These are phyloP conservation scores for Ophion ellenae DNA, from an alignment of 2,888 invertebrate genomes.

Conservation along the genomic window DNA sequence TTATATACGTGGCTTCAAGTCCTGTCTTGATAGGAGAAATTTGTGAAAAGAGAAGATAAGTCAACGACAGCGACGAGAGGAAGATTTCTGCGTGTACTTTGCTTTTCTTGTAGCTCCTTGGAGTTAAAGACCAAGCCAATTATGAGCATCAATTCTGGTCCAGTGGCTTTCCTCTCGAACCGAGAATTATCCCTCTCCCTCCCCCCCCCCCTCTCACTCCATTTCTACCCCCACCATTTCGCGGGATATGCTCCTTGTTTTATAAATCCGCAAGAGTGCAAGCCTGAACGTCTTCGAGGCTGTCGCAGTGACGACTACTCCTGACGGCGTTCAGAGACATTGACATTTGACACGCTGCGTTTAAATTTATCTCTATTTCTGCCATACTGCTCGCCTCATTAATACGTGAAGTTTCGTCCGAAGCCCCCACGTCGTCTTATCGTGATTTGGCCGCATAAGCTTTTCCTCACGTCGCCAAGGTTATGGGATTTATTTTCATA, in stretches of 20 bases:
- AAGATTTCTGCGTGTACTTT: conserved; percentile 40
- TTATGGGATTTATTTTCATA: not conserved
- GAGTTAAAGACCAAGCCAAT: conserved; percentile 57
- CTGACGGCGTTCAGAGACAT: conserved; percentile 13
- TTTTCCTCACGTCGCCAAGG: not conserved
- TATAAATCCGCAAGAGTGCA: conserved; percentile 37
- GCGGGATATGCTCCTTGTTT: not conserved
- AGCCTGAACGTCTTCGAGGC: conserved; percentile 35
- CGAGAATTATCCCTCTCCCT: conserved; percentile 14
- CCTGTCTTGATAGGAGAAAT: conserved; percentile 1
- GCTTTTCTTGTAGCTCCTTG: conserved; percentile 38
- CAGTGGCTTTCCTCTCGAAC: conserved; percentile 60
- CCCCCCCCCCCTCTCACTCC: not conserved
- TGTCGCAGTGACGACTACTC: conserved; percentile 21
- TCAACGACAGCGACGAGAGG: conserved; percentile 28
- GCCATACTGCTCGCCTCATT: conserved; percentile 11
- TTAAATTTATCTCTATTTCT: conserved; percentile 18
- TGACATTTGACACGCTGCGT: conserved; percentile 43
- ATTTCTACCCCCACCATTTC: not conserved
- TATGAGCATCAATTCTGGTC: conserved; percentile 63
- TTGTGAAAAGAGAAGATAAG: not conserved
- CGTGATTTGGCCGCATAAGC: conserved; percentile 23
- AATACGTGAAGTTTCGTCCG: conserved; percentile 16
- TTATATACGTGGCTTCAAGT: not conserved
- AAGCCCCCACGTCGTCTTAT: conserved; percentile 1